Percentiles rank a stretch among this genome's conserved stretches.
Evolutionary conservation across 2,797 vertebrate species (phyloP).

Genomic region (Psittacula derbiana): DNA sequence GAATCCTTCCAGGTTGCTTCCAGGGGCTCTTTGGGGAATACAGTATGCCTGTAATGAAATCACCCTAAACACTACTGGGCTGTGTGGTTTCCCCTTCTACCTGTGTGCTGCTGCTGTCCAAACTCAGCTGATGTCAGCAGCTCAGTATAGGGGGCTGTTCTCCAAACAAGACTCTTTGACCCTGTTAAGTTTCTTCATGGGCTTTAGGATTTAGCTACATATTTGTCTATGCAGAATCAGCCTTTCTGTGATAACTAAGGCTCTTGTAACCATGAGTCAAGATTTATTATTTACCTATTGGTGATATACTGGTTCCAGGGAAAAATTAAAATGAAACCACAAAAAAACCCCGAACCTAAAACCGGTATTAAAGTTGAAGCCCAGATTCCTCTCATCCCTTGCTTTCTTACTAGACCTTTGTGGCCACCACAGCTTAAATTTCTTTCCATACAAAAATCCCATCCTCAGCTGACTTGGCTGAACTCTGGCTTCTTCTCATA

Average conservation of each 20-base stretch:
- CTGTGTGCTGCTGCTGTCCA: not conserved
- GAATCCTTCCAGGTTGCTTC: not conserved
- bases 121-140: not conserved
- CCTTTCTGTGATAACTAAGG: not conserved
- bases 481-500: not conserved
- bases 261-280: not conserved
- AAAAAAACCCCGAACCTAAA: not conserved
- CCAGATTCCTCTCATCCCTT: not conserved
- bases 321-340: not conserved
- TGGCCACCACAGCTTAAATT: not conserved
- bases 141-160: not conserved
- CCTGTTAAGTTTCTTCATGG: not conserved
- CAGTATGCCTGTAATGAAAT: not conserved
- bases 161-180: not conserved
- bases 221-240: not conserved
- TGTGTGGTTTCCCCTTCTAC: not conserved
- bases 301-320: not conserved
- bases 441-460: not conserved
- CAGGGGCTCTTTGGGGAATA: not conserved
- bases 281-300: not conserved
- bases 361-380: not conserved
- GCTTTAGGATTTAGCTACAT: not conserved
- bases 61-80: not conserved
- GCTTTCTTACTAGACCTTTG: not conserved
- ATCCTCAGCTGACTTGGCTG: not conserved